Evolutionary conservation across 2,113 vertebrate species (phyloP).

Genomic region (crab-eating macaque (Macaca fascicularis)): DNA sequence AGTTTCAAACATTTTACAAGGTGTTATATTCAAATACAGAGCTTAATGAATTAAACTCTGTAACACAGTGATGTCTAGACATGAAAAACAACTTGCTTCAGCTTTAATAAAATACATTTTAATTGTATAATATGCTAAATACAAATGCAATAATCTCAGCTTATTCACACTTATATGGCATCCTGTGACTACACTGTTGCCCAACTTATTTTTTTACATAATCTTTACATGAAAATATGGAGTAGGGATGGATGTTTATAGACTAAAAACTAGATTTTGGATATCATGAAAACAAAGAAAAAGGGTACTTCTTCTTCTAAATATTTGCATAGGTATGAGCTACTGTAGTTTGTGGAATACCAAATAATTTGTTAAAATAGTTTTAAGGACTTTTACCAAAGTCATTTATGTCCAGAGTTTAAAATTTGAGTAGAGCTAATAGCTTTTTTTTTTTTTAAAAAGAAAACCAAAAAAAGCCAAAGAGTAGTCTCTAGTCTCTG

Average conservation of each 20-base stretch:
- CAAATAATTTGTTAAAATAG: background rate
- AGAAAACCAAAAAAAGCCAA: background rate
- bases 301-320: constrained; percentile 4
- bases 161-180: background rate
- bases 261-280: background rate
- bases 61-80: background rate
- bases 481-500: background rate
- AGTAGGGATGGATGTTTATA: background rate
- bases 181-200: background rate
- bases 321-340: background rate
- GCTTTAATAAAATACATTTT: background rate
- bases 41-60: constrained; percentile 26
- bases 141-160: background rate
- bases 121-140: constrained; percentile 23
- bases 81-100: background rate
- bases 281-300: background rate
- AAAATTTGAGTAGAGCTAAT: constrained; percentile 17
- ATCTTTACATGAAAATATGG: background rate
- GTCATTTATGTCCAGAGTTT: background rate
- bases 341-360: background rate
- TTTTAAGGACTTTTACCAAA: constrained; percentile 29
- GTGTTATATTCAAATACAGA: background rate
- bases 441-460: background rate
- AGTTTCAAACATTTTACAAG: constrained; percentile 32
- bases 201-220: background rate